Evolutionary conservation across 2,113 vertebrate genomes (phyloP), one percentile per base, ranked within the genome.

Genomic region (Acanthochromis polyacanthus): DNA sequence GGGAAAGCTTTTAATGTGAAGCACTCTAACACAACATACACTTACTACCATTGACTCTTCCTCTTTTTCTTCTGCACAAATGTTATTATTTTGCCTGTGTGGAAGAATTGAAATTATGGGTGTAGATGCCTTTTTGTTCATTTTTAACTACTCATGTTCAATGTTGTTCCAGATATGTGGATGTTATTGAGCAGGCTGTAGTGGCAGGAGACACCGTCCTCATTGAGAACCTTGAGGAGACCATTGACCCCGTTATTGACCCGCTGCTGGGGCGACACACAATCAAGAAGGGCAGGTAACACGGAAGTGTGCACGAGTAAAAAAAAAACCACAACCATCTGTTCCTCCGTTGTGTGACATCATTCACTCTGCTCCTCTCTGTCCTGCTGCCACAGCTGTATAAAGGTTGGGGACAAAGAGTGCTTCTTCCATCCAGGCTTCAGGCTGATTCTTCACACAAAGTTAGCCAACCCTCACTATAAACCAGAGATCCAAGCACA

Each of bases 211-310:
- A 91, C 40, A 92, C 92, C 2, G 91, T 95, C 83, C 93, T 95
- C 71, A 95, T 95, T 48, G 93, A 95, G 80, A 96, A 95, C 78
- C 87, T 95, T 0, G 89, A 95, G 86, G 94, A 96, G 92, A 95
- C 88, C 0, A 91, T 93, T 22, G 89, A 94, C 80, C 94, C 93
- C 19, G 79, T 95, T 59, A 92, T 96, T 71, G 95, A 95, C 71
- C 84, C 94, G 22, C 77, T 95, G 43, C 74, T 95, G 83, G 89
- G 91, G 56, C 92, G 93, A 57, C 91, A 95, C 75, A 93, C 88
- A 14, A 95, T 96, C 80, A 93, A 96, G 92, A 96, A 95, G 89
- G 95, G 95, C 88, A 94, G 89, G 90, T 95, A 90, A 86, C 30
- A 30, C 20, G 11, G n/a, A 3, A 15, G 3, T 45, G 53, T 22